Percentiles rank a stretch among this genome's conserved stretches.
phyloP scores from a whole-genome alignment of 1,140 invertebrate genomes.

The Leptestheria dahalacensis region DNA sequence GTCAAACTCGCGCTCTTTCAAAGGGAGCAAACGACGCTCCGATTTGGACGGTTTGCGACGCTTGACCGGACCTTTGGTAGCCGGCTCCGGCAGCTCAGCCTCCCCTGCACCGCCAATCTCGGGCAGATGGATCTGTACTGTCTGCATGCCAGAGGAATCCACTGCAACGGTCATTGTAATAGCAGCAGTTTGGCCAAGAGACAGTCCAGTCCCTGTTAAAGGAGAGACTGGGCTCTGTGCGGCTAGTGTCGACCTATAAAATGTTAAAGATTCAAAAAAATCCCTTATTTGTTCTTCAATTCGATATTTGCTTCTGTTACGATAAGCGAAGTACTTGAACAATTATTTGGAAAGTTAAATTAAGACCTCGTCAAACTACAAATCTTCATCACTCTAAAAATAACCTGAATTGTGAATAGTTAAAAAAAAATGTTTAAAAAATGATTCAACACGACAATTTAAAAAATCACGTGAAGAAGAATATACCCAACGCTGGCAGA shows the following conservation, averaged over 20 bases:
- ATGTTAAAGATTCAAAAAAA: no score
- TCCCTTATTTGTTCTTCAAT: no score
- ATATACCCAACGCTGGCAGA: not conserved
- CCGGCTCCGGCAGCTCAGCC: conserved; percentile 17
- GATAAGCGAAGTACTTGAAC: no score
- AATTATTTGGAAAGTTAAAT: no score
- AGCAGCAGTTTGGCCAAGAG: not conserved
- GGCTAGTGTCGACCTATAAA: conserved; percentile 6
- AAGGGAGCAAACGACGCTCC: conserved; percentile 31
- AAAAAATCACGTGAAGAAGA: not conserved
- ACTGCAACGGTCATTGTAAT: conserved; percentile 16
- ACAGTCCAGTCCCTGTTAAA: not conserved
- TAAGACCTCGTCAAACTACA: no score
- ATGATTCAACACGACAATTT: no score
- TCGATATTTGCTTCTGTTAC: no score
- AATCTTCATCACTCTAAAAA: no score
- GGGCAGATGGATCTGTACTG: conserved; percentile 17
- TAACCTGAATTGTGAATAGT: not conserved
- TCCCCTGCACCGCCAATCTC: conserved; percentile 11
- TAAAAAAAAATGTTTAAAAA: not conserved
- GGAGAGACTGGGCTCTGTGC: conserved; percentile 10
- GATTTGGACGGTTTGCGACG: conserved; percentile 22
- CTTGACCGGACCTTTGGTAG: conserved; percentile 22
- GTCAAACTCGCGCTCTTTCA: conserved; percentile 57
- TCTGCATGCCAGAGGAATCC: conserved; percentile 14